Conservation (phyloP, 1,140 invertebrate species). For the Monomorium pharaonis region DNA sequence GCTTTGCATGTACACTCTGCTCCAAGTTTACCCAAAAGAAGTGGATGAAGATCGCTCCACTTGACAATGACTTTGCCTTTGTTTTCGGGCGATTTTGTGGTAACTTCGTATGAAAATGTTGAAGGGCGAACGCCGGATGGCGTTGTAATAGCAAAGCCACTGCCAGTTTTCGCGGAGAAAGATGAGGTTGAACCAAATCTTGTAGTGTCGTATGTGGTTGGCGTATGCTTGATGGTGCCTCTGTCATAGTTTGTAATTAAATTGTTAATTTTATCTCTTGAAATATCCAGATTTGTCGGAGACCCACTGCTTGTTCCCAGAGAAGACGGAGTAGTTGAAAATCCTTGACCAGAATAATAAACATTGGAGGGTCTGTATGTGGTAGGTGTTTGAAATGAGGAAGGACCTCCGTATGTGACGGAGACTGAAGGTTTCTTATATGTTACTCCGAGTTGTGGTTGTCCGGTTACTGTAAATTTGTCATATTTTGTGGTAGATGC, state of each 20-base stretch:
- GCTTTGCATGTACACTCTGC: slow-evolving; percentile 91
- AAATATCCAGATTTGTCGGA: slow-evolving; percentile 55
- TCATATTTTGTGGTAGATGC: slow-evolving; percentile 6
- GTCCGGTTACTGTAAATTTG: background rate
- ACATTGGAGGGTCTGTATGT: slow-evolving; percentile 18
- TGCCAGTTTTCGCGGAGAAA: slow-evolving; percentile 68
- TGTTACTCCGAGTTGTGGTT: slow-evolving; percentile 63
- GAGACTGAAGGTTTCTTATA: slow-evolving; percentile 71
- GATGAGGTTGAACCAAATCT: slow-evolving; percentile 31
- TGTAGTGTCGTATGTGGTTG: slow-evolving; percentile 63
- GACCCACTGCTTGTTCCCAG: slow-evolving; percentile 55
- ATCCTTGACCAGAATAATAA: slow-evolving; percentile 53
- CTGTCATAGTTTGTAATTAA: slow-evolving; percentile 73
- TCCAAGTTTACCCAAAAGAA: slow-evolving; percentile 89
- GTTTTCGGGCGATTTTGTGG: slow-evolving; percentile 68
- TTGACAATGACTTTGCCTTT: slow-evolving; percentile 87
- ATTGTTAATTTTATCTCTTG: slow-evolving; percentile 64
- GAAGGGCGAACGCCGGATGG: background rate
- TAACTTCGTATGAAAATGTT: slow-evolving; percentile 59
- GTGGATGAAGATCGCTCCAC: slow-evolving; percentile 89
- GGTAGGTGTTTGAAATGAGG: background rate
- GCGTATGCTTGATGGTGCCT: slow-evolving; percentile 75
- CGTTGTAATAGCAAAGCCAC: slow-evolving; percentile 51
- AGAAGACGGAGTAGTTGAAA: slow-evolving; percentile 15
- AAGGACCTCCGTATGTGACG: slow-evolving; percentile 45